phyloP scores from a whole-genome alignment of 2,888 invertebrate species.

The Macaria notata region DNA sequence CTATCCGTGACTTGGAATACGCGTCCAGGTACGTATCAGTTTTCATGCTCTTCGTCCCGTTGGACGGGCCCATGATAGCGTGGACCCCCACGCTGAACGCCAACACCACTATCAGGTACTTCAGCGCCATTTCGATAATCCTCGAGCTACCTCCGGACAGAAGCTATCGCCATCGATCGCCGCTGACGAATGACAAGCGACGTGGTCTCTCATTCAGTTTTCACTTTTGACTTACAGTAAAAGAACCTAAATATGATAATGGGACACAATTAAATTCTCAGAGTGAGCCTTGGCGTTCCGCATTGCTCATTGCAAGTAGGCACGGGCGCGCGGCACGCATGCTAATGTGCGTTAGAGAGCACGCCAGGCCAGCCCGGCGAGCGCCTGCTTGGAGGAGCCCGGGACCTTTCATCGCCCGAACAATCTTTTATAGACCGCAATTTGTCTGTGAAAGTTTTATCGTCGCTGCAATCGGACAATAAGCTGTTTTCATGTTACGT shows the following conservation, averaged over 20 bases:
- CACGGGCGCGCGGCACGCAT: conserved; percentile 59
- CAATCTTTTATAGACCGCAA: conserved; percentile 65
- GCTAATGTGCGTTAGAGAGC: conserved; percentile 59
- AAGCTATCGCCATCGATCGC: conserved; percentile 76
- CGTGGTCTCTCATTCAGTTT: conserved; percentile 71
- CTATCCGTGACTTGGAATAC: conserved; percentile 80
- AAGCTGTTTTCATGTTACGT: conserved; percentile 30
- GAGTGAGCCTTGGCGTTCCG: conserved; percentile 75
- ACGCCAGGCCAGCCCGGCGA: conserved; percentile 32
- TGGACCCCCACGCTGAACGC: conserved; percentile 55
- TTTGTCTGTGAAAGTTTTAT: conserved; percentile 71
- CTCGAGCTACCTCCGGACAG: conserved; percentile 56
- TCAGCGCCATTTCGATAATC: conserved; percentile 58
- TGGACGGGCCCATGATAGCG: conserved; percentile 68
- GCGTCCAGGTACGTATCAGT: conserved; percentile 86
- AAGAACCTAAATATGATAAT: conserved; percentile 82
- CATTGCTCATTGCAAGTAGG: conserved; percentile 80
- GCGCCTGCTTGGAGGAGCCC: conserved; percentile 62
- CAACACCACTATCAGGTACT: conserved; percentile 50
- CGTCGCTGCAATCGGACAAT: conserved; percentile 42
- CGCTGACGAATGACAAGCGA: conserved; percentile 73
- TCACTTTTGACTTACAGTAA: conserved; percentile 82
- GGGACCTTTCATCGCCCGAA: conserved; percentile 64
- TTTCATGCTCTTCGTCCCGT: conserved; percentile 61
- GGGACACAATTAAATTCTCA: conserved; percentile 81